phyloP scores from a whole-genome alignment of 2,113 vertebrate genomes.

The Oncorhynchus clarkii region DNA sequence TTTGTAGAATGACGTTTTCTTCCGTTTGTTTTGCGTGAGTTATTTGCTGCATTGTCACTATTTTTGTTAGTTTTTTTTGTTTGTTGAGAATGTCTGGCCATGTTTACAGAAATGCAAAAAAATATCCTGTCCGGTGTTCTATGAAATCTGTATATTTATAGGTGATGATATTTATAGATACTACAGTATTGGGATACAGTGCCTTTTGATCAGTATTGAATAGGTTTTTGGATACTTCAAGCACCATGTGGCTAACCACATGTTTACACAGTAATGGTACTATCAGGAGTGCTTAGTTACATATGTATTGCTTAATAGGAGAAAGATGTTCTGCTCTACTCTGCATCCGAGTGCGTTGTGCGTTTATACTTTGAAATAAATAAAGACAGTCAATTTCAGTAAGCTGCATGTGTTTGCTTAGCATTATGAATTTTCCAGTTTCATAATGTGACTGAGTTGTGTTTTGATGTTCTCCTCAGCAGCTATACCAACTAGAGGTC shows the following conservation, averaged over 20 bases:
- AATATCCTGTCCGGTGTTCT: conserved; percentile 19
- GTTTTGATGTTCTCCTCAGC: too few species aligned
- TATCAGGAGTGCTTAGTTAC: conserved; percentile 32
- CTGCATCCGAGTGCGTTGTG: conserved; percentile 17
- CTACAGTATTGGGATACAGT: conserved; percentile 39
- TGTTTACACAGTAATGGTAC: conserved; percentile 68
- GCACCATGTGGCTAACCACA: conserved; percentile 30
- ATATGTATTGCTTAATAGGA: conserved; percentile 59
- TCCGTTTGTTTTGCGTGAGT: too few species aligned
- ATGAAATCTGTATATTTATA: conserved; percentile 42
- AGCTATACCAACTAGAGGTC: too few species aligned
- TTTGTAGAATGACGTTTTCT: too few species aligned
- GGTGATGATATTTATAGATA: conserved; percentile 61
- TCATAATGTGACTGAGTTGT: too few species aligned
- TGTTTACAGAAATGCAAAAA: conserved; percentile 29
- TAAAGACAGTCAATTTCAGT: conserved; percentile 14
- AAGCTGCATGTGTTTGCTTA: too few species aligned
- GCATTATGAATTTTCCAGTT: too few species aligned
- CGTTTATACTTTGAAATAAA: neutral
- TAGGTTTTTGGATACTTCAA: conserved; percentile 28
- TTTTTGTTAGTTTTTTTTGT: too few species aligned
- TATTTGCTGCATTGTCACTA: too few species aligned
- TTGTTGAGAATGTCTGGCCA: conserved; percentile 20
- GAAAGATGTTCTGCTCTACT: conserved; percentile 38
- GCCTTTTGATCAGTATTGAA: conserved; percentile 47